Evolutionary conservation across 2,888 invertebrate genomes (phyloP), one percentile per base, ranked within the genome.

Genomic region (Cantharis flavilabris): DNA sequence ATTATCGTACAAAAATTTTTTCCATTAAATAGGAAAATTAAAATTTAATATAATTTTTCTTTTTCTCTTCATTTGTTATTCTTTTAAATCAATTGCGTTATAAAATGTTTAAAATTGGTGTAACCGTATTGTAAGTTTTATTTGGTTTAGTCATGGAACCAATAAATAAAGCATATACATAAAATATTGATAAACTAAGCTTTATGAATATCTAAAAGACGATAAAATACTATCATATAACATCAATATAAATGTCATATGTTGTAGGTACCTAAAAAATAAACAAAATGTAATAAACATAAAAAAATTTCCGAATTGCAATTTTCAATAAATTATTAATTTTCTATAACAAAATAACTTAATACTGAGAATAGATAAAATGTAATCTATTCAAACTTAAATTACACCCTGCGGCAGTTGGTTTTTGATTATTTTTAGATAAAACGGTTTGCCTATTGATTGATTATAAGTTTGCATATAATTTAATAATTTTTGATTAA

Each of bases 181-280:
- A 67, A 74, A 77, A 77, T 77, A 77, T 77, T 74, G 77, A 77
- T 77, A 74, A 74, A 77, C 63, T 76, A 70, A 74, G 73, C 77
- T 71, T 74, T 77, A 77, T 74, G 74, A 77, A 77, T 77, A 77
- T 69, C 74, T 74, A 69, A 77, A 74, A 74, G 71, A 77, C 71
- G 77, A 77, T 77, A 77, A 74, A 77, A 77, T 77, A 72, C 74
- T 77, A 77, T 77, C 74, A 74, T 67, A 74, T 71, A 74, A 73
- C 76, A 73, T 76, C 76, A 76, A 76, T 76, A 76, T 65, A 70
- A 72, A 72, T 76, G 72, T 70, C 76, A 63, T 30, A 71, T 62
- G 73, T 70, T 71, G 73, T 70, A 23, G 14, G 65, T 67, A 26
- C 62, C 28, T 28, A 62, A 16, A 33, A 75, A 70, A 67, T 74